phyloP scores from a whole-genome alignment of 2,113 vertebrate species.

The Atrichornis clamosus region DNA sequence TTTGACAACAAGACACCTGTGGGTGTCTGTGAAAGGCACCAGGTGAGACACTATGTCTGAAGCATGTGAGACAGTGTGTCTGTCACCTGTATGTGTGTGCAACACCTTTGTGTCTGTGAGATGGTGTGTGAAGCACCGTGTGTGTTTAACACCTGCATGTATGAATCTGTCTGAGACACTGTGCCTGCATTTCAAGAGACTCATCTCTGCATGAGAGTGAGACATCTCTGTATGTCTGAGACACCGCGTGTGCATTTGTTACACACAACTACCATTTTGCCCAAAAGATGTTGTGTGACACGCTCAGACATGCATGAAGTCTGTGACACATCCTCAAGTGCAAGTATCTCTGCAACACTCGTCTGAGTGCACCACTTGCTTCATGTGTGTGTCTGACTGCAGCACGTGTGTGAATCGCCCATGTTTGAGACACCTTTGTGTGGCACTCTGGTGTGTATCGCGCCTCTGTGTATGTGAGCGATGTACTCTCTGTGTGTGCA shows the following conservation, averaged over 20 bases:
- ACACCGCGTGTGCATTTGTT: not conserved
- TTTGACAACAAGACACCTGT: accelerated
- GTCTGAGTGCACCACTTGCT: not conserved
- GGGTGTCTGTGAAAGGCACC: accelerated
- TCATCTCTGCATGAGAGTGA: accelerated
- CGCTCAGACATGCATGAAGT: accelerated
- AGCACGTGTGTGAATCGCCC: accelerated
- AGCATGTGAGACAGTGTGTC: not conserved
- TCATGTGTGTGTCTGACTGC: not conserved
- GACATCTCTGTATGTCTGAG: not conserved
- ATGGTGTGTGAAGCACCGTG: accelerated
- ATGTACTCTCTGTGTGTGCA: not conserved
- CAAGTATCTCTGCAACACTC: accelerated
- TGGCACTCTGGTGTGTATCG: not conserved
- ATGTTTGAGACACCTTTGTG: not conserved
- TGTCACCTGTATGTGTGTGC: not conserved
- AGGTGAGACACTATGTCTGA: not conserved
- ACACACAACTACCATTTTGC: not conserved
- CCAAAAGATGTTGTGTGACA: accelerated
- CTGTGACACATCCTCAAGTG: not conserved
- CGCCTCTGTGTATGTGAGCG: not conserved
- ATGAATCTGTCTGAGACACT: not conserved
- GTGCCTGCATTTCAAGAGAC: too few relatives aligned
- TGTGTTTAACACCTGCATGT: accelerated
- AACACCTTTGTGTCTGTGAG: not conserved